Evolutionary conservation across 64 coral and sea anemone species (phyloP), one percentile per base, ranked within the genome.

Genomic region (Stichodactyla mertensii): DNA sequence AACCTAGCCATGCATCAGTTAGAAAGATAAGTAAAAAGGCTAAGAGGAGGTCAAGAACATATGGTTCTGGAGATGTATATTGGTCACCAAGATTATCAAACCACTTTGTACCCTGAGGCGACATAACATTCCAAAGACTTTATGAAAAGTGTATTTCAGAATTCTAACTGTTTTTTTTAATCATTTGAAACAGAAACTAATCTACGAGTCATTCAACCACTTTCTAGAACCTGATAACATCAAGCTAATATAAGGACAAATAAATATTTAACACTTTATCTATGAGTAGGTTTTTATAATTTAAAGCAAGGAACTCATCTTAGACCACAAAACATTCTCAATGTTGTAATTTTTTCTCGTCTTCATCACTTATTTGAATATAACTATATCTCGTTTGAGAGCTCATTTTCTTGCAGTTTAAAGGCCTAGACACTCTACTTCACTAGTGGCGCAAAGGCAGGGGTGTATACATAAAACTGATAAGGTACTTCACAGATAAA

Each of bases 401-500:
- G 11, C 24, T 4, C 12, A 74, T n/a, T 7, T 69, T 57, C 7
- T 69, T 69, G 26, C n/a, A 69, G n/a, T 23, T 69, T 69, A 7
- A 8, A 23, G n/a, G 64, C 9, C 8, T 15, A 58, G 56, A 58
- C 56, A 58, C 14, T 57, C 55, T 11, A 58, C 0, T 58, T 58
- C 56, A 11, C 14, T 58, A 58, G 56, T 58, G 14, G 56, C 56
- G 1, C 14, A 1, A 58, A 58, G 14, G 0, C 8, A 58, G 56
- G 36, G 36, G 36, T 45, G 36, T 45, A 45, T n/a, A 22, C 62
- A 66, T 66, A 10, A 74, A 74, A 74, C 7, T 74, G 69, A 74
- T 74, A 74, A 74, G 69, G 8, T 23, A 74, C 22, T 74, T 74
- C 27, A 31, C 69, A 74, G 69, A 74, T 74, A 74, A 74, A 74